Percentiles rank a stretch among this genome's conserved stretches.
phyloP scores from a whole-genome alignment of 2,113 vertebrate species.

The Tonatia bakeri region DNA sequence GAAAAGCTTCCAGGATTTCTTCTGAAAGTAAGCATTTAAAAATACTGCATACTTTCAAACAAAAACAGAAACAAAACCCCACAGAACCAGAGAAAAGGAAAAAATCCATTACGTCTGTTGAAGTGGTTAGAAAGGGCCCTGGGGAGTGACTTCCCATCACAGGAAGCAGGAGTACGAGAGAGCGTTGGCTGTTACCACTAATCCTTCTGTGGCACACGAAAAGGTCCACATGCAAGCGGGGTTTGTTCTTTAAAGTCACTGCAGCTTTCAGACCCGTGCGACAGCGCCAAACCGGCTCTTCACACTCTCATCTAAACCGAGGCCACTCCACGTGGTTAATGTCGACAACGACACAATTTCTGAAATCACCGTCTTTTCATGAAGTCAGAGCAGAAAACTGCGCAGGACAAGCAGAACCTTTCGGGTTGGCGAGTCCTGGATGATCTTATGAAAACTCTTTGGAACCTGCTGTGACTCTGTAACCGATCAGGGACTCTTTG shows the following conservation, averaged over 20 bases:
- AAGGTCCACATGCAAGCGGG: background rate
- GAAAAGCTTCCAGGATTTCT: background rate
- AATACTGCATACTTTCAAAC: background rate
- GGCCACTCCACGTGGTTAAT: background rate
- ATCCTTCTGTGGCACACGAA: rapidly evolving
- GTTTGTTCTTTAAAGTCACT: background rate
- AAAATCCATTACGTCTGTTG: background rate
- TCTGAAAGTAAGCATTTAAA: background rate
- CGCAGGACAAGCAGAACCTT: background rate
- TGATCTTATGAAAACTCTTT: background rate
- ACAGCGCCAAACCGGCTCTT: background rate
- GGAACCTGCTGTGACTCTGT: conserved; percentile 58
- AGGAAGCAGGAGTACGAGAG: background rate
- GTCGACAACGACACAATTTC: background rate
- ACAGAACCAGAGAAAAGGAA: background rate
- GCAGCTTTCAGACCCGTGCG: background rate
- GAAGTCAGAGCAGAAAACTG: background rate
- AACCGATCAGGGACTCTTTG: conserved; percentile 76
- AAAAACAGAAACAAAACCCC: background rate
- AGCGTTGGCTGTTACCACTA: rapidly evolving
- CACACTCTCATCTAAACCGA: background rate
- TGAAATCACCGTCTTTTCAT: background rate
- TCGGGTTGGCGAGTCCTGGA: background rate
- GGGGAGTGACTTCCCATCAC: rapidly evolving
- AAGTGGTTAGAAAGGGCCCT: background rate